Base-by-base conservation (phyloP, 2,797 vertebrate species). In the Chelon labrosus region DNA sequence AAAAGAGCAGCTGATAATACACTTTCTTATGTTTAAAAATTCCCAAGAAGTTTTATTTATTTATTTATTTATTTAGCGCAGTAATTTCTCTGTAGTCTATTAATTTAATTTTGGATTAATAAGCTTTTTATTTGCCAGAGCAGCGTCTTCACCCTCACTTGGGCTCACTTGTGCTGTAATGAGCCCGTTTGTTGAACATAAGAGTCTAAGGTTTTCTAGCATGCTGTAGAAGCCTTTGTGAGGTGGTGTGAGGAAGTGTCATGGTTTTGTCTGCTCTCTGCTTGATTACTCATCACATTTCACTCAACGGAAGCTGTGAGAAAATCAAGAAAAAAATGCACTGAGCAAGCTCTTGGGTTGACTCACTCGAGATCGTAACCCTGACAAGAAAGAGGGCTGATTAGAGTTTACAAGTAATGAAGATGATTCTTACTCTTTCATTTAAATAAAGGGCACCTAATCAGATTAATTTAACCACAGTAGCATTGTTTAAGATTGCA, bases 201-300 rank as follows among this genome's bases (percentile, higher is more conserved):
- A 27, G 14, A 76, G 49, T 78, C 66, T 67, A 31, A 50, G n/a
- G 42, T 54, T 68, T 69, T 62, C 14, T 41, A 31, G 47, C 66
- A 31, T 7, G 54, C 62, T 2, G 11, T 16, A 11, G 55, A 38
- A 72, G 50, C 5, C 20, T 67, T 57, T 14, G 20, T 57, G 57
- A 57, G 62, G 68, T 65, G 50, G 31, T 41, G 35, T 68, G 70
- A 89, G 85, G 85, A 85, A 88, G 82, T 84, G 53, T 62, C 51
- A 61, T 73, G 50, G 73, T 85, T 81, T 83, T 63, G 73, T 79
- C 50, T 78, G 39, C 27, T 68, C 50, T 63, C 65, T 54, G 58
- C 69, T 54, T 75, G 83, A 91, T 93, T 91, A 92, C 85, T 93
- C 93, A 94, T 92, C 92, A 93, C 79, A 84, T 91, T 93, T 92